A percentile compares a stretch with the other conserved stretches of the same genome.
Evolutionary conservation across 2,888 invertebrate species (phyloP).

Genomic region (Nudaria mundana): DNA sequence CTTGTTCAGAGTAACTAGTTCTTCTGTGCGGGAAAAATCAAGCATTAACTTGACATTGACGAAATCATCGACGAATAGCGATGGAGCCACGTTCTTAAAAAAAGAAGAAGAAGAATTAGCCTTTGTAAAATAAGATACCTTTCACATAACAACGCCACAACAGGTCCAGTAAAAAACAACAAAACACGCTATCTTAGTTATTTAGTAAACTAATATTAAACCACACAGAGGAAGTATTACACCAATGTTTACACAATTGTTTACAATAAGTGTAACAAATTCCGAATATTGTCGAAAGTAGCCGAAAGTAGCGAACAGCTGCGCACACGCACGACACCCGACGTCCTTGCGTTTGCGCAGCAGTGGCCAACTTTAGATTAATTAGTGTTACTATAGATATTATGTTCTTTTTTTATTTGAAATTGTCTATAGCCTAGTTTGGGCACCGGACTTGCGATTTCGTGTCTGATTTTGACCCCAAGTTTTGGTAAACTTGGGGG

Average conservation of each 20-base stretch:
- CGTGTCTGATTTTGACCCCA: no score
- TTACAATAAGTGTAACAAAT: neutral
- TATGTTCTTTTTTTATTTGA: no score
- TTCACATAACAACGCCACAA: neutral
- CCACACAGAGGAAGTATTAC: slow-evolving; percentile 7
- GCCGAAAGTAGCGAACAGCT: slow-evolving; percentile 3
- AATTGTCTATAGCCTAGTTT: no score
- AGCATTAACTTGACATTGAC: no score
- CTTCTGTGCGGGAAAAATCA: no score
- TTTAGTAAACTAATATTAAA: slow-evolving; percentile 11
- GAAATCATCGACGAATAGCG: no score
- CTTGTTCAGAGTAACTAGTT: no score
- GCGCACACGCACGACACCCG: slow-evolving; percentile 33
- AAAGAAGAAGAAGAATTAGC: no score
- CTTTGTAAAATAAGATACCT: neutral
- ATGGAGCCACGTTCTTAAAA: no score
- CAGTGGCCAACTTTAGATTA: slow-evolving; percentile 40
- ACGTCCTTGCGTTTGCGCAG: slow-evolving; percentile 40
- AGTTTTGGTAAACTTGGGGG: no score
- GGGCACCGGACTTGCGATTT: no score
- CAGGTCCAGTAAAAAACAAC: neutral
- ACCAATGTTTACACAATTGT: slow-evolving; percentile 13
- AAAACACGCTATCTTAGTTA: neutral
- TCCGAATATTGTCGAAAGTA: slow-evolving; percentile 11
- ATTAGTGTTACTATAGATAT: slow-evolving; percentile 10